Base-by-base conservation (phyloP, 2,888 invertebrate genomes). In the Galerucella pusilla region DNA sequence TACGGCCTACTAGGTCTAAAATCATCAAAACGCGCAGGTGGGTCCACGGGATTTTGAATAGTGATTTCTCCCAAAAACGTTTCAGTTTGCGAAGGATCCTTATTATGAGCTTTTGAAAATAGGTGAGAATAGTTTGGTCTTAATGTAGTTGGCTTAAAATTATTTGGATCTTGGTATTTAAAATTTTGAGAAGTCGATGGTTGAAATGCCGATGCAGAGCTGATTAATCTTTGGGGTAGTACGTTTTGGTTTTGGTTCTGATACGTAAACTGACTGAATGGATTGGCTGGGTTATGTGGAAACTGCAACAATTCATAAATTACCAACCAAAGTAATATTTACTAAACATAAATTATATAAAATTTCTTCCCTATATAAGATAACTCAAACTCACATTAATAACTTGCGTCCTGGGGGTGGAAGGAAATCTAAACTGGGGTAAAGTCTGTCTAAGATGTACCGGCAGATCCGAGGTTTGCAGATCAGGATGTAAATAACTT, bases 51-150 rank as follows among this genome's bases (percentile, higher is more conserved):
- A 85, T 90, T 91, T 81, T 91, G 90, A 74, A 91, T 87, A 20
- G 91, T 91, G 64, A 91, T 91, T 87, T 92, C 90, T 10, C 91
- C 91, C 74, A 92, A 85, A 85, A 91, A 91, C 59, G 91, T 90
- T 88, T 91, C 91, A 35, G 90, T 90, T 83, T 91, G 90, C 3
- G 91, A 90, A 14, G 91, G 91, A 81, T 91, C 89, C 83, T 90
- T 90, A 82, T 90, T 90, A 82, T 90, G 90, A n/a, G 89, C 89
- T 83, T 90, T 91, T 80, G 84, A 76, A 69, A 91, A 90, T 81
- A 90, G 89, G 77, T 90, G 88, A 1, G 88, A 86, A 75, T 89
- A 88, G 79, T 91, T 91, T 59, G 91, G 92, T 82, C 89, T 88
- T 83, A 89, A 89, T 4, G 90, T 90, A 28, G 84, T 84, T 1